Evolutionary conservation across 2,888 invertebrate species (phyloP), one percentile per base, ranked within the genome.

Genomic region (Campoletis raptor): DNA sequence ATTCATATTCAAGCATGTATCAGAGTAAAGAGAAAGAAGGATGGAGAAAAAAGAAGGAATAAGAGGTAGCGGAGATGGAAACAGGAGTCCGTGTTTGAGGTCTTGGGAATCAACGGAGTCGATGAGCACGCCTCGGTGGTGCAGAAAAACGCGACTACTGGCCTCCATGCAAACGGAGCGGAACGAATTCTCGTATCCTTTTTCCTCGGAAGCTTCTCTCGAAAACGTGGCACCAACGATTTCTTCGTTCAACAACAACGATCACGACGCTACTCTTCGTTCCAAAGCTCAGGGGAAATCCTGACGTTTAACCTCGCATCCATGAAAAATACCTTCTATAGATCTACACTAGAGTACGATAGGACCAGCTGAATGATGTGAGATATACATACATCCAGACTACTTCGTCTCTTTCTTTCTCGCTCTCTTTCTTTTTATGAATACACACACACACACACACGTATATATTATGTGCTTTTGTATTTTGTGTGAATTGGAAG

Each of bases 271-370:
- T 80, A 21, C 69, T 77, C 40, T 66, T 45, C 76, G 42, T 76
- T 30, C 54, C 24, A 40, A 30, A n/a, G 24, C 67, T 78, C 80
- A 83, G 80, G 81, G 82, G 89, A 89, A 88, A 89, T 90, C 88
- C 89, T 87, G 87, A 85, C 89, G 88, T 89, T 89, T 85, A 88
- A 77, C 83, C 82, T 81, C 79, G 37, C 85, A 89, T 88, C 86
- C 88, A 81, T 69, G 24, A 61, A 36, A 64, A 72, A 40, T 81
- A 36, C n/a, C 64, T 48, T 66, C 48, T 48, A 64, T 54, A 30
- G 10, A 45, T 40, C 36, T 21, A 12, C 36, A 36, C 3, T 6
- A 30, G 42, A 2, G 21, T 52, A 40, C 24, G 73, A 57, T 30
- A 5, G 61, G 18, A 61, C 42, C 74, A 57, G 24, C 74, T 18